Percentiles rank a stretch among this genome's conserved stretches.
Evolutionary conservation across 1,140 invertebrate species (phyloP).

Genomic region (Aphaenogaster rudis): DNA sequence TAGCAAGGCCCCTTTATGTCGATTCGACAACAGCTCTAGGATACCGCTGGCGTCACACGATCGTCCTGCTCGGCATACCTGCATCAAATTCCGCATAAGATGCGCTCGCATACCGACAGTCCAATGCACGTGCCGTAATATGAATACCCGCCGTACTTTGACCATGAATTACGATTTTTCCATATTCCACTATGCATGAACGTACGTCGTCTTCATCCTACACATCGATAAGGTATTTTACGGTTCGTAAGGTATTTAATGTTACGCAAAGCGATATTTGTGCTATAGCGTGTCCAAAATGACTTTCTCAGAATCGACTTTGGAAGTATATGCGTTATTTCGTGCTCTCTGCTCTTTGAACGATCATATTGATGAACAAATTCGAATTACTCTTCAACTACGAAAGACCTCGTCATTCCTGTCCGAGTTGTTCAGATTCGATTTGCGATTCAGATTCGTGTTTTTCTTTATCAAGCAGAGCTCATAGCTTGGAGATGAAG

Average conservation of each 20-base stretch:
- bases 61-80: slow-evolving; percentile 69
- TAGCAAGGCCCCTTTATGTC: slow-evolving; percentile 73
- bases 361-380: background rate
- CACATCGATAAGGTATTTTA: slow-evolving; percentile 3
- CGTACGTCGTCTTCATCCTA: background rate
- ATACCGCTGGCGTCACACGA: slow-evolving; percentile 72
- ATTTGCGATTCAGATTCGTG: background rate
- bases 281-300: background rate
- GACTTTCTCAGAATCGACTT: background rate
- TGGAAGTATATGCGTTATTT: background rate
- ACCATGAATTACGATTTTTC: slow-evolving; percentile 58
- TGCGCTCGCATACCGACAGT: slow-evolving; percentile 61
- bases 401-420: background rate
- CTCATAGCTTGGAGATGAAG: background rate
- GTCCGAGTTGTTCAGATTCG: background rate
- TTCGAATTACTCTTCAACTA: background rate
- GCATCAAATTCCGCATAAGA: slow-evolving; percentile 65
- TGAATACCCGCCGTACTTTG: slow-evolving; percentile 54
- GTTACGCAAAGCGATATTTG: background rate
- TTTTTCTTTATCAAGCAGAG: background rate
- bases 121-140: slow-evolving; percentile 42
- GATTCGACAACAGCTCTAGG: slow-evolving; percentile 71
- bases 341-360: background rate
- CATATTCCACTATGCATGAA: slow-evolving; percentile 12
- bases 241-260: slow-evolving; percentile 17